Percentiles rank a stretch among this genome's conserved stretches.
Conservation (phyloP, 2,888 invertebrate genomes). For the Neoaliturus tenellus region DNA sequence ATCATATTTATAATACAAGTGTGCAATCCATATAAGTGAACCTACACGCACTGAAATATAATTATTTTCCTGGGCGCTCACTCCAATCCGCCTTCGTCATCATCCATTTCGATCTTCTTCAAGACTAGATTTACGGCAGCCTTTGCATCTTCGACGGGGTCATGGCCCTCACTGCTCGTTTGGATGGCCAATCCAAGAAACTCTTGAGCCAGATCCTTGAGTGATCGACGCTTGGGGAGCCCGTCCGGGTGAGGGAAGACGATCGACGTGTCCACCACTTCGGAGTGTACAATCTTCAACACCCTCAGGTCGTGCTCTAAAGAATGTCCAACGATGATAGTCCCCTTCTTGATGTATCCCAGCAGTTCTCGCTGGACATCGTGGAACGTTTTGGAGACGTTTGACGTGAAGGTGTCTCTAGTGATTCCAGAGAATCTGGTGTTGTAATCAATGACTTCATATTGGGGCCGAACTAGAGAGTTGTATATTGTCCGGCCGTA, state of each 20-base stretch:
- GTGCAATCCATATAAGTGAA: too few species aligned
- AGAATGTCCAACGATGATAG: slow-evolving; percentile 96
- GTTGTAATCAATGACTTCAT: slow-evolving; percentile 93
- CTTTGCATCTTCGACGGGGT: slow-evolving; percentile 94
- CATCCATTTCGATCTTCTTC: slow-evolving; percentile 76
- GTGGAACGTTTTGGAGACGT: slow-evolving; percentile 80
- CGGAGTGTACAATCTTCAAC: slow-evolving; percentile 87
- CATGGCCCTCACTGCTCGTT: slow-evolving; percentile 84
- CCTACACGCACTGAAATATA: too few species aligned
- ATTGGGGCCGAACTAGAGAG: slow-evolving; percentile 87
- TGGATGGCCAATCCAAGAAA: slow-evolving; percentile 90
- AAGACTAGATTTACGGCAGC: slow-evolving; percentile 94
- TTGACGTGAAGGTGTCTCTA: slow-evolving; percentile 76
- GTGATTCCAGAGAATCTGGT: slow-evolving; percentile 97
- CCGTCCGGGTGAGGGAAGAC: slow-evolving; percentile 92
- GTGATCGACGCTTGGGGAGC: slow-evolving; percentile 87
- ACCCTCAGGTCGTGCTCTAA: slow-evolving; percentile 95
- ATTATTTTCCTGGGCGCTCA: too few species aligned
- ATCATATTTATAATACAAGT: too few species aligned
- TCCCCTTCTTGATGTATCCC: slow-evolving; percentile 85
- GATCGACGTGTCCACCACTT: slow-evolving; percentile 93
- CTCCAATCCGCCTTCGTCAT: neutral
- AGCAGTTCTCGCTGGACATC: slow-evolving; percentile 92
- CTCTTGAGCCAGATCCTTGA: slow-evolving; percentile 85
- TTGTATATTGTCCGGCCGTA: slow-evolving; percentile 89